Conservation (phyloP, 2,113 vertebrate species). For the Synchiropus splendidus region DNA sequence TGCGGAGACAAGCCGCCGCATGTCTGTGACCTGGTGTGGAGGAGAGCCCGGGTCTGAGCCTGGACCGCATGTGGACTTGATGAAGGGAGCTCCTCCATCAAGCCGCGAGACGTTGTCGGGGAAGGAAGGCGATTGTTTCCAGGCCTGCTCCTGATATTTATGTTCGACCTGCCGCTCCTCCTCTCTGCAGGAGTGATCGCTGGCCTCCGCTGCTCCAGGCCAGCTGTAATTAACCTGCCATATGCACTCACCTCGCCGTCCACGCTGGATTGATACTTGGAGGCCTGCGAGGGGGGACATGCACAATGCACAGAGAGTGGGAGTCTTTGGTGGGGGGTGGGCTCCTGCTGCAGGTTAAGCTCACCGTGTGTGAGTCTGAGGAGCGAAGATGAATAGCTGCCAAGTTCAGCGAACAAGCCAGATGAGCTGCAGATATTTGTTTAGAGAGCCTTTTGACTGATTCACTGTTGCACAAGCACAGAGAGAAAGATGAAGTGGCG, state of each 20-base stretch:
- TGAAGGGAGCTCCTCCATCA: no score
- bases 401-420: conserved; percentile 9
- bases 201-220: conserved; percentile 23
- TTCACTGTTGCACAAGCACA: conserved; percentile 8
- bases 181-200: conserved; percentile 20
- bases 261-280: conserved; percentile 35
- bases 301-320: conserved; percentile 15
- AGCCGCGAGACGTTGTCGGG: no score
- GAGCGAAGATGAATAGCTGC: background rate
- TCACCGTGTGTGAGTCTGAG: conserved; percentile 1
- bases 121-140: no score
- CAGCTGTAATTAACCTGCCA: conserved; percentile 45
- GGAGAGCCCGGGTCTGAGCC: no score
- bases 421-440: conserved; percentile 27
- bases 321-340: background rate
- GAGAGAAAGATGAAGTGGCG: conserved; percentile 18
- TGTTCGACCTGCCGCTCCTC: no score
- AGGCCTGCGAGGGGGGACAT: conserved; percentile 14
- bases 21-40: no score
- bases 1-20: no score
- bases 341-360: conserved; percentile 1
- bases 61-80: no score
- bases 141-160: no score
- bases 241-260: conserved; percentile 12
- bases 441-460: conserved; percentile 13